Evolutionary conservation across 2,797 vertebrate genomes (phyloP), one percentile per base, ranked within the genome.

Genomic region (Schizopygopsis malacanthus): DNA sequence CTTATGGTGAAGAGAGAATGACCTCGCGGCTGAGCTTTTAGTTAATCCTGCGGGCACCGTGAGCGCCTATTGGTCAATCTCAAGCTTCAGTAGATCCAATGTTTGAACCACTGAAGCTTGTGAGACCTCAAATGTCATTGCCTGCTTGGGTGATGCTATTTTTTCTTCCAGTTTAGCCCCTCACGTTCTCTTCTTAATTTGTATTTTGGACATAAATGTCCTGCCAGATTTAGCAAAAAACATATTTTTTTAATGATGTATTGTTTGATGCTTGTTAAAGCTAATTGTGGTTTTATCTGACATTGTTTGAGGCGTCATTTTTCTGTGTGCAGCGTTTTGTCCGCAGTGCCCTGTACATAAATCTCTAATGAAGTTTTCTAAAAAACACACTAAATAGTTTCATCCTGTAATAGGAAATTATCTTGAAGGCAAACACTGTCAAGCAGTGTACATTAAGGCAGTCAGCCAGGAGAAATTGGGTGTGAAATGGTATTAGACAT

Each of bases 11-110:
- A 67, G 87, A 82, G 16, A 82, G 69, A 75, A 72, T 86, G 77
- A 88, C 92, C 90, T 89, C 87, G 78, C 87, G 88, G 92, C 88
- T 92, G 93, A 94, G 86, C 43, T 93, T 88, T 87, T 75, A 63
- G 18, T 85, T 71, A 89, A 86, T 86, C 82, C 85, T 41, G 47
- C 10, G 7, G 63, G 79, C 82, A 67, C n/a, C 63, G 80, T 45
- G 86, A 89, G 88, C 87, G 91, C 89, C 87, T 77, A 86, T 87
- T 89, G 84, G 89, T 70, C 81, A 80, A 50, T 79, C 75, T 79
- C 73, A 65, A 59, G 50, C 72, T 86, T 90, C 78, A 65, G 47
- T 4, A 81, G 82, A 28, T 69, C 65, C 80, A 82, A 2, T 70
- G 81, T 61, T 86, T 65, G 63, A 82, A 84, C 65, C 37, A 37